Evolutionary conservation across 2,113 vertebrate species (phyloP).

Genomic region (Okapia johnstoni): DNA sequence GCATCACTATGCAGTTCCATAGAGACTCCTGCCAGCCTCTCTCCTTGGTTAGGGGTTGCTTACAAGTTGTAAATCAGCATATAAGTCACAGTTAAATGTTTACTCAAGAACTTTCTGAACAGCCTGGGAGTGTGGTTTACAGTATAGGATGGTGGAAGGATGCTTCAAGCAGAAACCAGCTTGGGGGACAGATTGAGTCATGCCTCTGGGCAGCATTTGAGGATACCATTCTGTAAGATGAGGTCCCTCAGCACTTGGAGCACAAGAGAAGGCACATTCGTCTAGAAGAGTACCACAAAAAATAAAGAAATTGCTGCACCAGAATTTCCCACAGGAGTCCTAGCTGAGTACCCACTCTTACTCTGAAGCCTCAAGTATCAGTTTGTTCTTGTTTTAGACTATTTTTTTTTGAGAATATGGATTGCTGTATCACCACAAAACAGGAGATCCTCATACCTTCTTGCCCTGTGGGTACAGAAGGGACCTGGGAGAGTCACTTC

Average conservation of each 20-base stretch:
- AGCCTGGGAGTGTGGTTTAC: background rate
- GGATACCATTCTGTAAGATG: background rate
- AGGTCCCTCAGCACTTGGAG: background rate
- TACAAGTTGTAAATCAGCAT: constrained; percentile 50
- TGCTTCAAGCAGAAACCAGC: background rate
- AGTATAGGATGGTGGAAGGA: background rate
- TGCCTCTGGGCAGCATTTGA: background rate
- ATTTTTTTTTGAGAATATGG: background rate
- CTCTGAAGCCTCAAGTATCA: background rate
- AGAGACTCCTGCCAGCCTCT: constrained; percentile 41
- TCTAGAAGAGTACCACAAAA: background rate
- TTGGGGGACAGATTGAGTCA: background rate
- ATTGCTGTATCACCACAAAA: background rate
- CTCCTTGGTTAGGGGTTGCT: constrained; percentile 46
- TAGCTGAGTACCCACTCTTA: background rate
- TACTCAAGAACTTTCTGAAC: constrained; percentile 13
- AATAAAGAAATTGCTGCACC: background rate
- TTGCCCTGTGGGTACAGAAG: no score
- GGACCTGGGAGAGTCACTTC: background rate
- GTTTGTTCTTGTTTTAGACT: background rate
- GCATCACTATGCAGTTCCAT: background rate
- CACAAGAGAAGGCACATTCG: background rate
- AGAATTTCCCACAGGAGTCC: background rate
- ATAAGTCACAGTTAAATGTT: background rate
- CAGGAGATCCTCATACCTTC: background rate